Conservation (phyloP, 2,797 vertebrate genomes). For the Prionace glauca region DNA sequence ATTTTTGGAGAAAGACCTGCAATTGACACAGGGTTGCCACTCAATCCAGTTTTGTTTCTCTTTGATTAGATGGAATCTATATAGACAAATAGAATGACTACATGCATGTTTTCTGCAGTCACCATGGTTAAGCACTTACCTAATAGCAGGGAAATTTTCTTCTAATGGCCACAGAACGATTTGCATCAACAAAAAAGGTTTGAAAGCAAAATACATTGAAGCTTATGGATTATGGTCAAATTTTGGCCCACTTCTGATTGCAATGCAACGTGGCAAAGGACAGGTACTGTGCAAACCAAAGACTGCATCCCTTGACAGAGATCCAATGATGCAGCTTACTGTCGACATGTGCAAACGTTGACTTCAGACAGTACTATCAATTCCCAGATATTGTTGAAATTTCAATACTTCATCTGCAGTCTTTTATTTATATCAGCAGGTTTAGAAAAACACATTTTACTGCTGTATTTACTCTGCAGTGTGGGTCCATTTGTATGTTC, state of each 20-base stretch:
- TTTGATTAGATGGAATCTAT: constrained; percentile 11
- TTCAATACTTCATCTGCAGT: neutral
- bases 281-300: neutral
- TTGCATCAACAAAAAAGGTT: neutral
- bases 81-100: neutral
- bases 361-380: neutral
- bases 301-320: neutral
- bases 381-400: neutral
- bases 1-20: neutral
- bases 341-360: neutral
- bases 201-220: neutral
- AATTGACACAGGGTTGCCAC: neutral
- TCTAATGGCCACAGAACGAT: neutral
- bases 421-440: neutral
- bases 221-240: neutral
- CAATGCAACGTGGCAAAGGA: neutral
- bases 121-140: neutral
- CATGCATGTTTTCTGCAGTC: neutral
- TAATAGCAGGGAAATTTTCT: neutral
- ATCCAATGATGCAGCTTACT: neutral
- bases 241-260: neutral
- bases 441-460: neutral
- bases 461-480: neutral
- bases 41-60: neutral
- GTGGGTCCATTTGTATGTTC: neutral